Evolutionary conservation across 2,888 invertebrate genomes (phyloP).

Genomic region (Ophion ventricosus): DNA sequence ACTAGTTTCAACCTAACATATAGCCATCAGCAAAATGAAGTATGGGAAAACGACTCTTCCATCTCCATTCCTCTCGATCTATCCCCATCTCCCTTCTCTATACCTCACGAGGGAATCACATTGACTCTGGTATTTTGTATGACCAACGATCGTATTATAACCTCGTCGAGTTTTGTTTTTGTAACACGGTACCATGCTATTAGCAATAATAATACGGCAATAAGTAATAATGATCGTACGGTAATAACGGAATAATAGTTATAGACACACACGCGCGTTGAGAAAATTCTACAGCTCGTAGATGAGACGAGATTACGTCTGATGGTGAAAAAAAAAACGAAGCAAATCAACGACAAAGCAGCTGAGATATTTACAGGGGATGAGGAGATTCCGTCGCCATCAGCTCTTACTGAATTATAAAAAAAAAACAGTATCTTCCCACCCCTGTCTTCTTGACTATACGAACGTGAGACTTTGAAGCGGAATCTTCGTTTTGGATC

Average conservation of each 20-base stretch:
- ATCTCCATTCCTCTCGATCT: not conserved
- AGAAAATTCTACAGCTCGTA: slow-evolving; percentile 49
- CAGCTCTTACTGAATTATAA: slow-evolving; percentile 44
- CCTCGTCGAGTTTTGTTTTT: slow-evolving; percentile 45
- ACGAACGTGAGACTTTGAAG: slow-evolving; percentile 56
- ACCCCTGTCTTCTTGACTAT: not conserved
- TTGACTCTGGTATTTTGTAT: slow-evolving; percentile 33
- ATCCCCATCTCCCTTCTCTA: not conserved
- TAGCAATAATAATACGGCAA: slow-evolving; percentile 61
- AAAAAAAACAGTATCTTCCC: slow-evolving; percentile 14
- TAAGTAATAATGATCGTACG: slow-evolving; percentile 58
- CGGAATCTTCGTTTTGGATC: slow-evolving; percentile 77
- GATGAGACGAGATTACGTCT: slow-evolving; percentile 45
- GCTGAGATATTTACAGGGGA: slow-evolving; percentile 48
- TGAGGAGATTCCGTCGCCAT: slow-evolving; percentile 29
- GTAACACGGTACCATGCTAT: slow-evolving; percentile 57
- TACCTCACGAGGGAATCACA: slow-evolving; percentile 13
- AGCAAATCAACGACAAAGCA: slow-evolving; percentile 47
- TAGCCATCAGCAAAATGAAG: slow-evolving; percentile 54
- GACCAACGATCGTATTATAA: slow-evolving; percentile 55
- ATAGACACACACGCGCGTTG: slow-evolving; percentile 29
- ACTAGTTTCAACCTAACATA: slow-evolving; percentile 51
- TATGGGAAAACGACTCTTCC: slow-evolving; percentile 36
- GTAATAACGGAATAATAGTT: slow-evolving; percentile 59
- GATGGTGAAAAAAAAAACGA: slow-evolving; percentile 22